Conservation (phyloP, 2,113 vertebrate genomes). For the Ptilonorhynchus violaceus region DNA sequence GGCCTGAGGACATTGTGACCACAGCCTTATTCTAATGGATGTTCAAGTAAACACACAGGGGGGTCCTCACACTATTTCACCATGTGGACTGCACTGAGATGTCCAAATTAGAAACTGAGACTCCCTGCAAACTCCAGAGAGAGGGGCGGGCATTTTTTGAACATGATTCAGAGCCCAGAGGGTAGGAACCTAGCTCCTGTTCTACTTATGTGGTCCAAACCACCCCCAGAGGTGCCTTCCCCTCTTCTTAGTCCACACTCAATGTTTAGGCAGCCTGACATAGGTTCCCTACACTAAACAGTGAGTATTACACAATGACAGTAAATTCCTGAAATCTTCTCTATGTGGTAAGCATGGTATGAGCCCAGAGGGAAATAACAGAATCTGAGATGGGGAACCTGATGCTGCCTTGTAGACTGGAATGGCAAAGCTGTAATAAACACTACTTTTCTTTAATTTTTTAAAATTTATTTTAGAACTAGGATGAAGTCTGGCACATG, state of each 20-base stretch:
- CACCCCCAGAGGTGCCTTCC: constrained; percentile 19
- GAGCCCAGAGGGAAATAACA: background rate
- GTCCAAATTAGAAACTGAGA: constrained; percentile 18
- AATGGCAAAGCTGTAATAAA: background rate
- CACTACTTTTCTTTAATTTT: background rate
- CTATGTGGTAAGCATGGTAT: background rate
- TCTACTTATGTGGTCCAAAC: constrained; percentile 58
- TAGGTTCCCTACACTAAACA: background rate
- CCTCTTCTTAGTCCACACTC: background rate
- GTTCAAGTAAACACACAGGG: background rate
- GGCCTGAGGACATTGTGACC: background rate
- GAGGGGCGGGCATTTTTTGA: background rate
- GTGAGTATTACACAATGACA: constrained; percentile 3
- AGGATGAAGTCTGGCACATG: background rate
- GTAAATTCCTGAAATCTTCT: background rate
- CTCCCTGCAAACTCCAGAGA: constrained; percentile 2
- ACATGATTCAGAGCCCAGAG: constrained; percentile 47
- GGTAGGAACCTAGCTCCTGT: constrained; percentile 40
- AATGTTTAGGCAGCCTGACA: background rate
- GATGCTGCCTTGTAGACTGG: background rate
- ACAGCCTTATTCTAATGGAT: background rate
- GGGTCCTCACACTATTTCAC: constrained; percentile 31
- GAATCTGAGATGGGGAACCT: background rate
- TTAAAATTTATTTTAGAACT: background rate
- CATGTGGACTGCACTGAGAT: background rate